Evolutionary conservation across 2,888 invertebrate genomes (phyloP), one percentile per base, ranked within the genome.

Genomic region (Phengaris alcon): DNA sequence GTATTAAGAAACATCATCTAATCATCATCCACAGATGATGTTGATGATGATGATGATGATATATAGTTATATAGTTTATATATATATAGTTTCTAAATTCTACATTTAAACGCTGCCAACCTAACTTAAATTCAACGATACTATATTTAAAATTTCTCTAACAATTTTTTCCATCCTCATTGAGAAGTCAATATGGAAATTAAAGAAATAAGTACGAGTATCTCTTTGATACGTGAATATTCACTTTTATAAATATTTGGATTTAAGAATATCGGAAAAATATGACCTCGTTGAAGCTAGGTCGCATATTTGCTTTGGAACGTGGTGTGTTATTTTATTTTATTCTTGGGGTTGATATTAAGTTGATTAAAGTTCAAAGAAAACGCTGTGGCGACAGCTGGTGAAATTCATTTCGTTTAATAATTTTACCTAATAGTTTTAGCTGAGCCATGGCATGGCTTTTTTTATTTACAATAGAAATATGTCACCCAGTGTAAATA

Each of bases 281-380:
- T 72, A 52, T 48, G 48, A 69, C 22, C 13, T 54, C 54, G 35
- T 72, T 54, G 12, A 22, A 52, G 70, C 52, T 70, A 68, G 68
- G n/a, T 15, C 46, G 69, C 69, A 69, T 69, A 52, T 52, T 54
- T 72, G 72, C 72, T 54, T 72, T 54, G 51, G 72, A 52, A 6
- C 52, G 35, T 64, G 52, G 52, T 52, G 13, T 72, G 51, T 35
- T 52, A 52, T 72, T 72, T 72, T 72, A 72, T 72, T 72, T 72
- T 22, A 52, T 54, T 52, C 22, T 48, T 69, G 9, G 35, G 35
- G 51, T 52, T 54, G 54, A 72, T 52, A 72, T 54, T 72, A 72
- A 72, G 52, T 72, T 72, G 72, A 52, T 72, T 72, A 52, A 54
- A 72, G 72, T 72, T 72, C 48, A 48, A 51, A 70, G 51, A 70